phyloP scores from a whole-genome alignment of 2,797 vertebrate species.

The Phrynocephalus vlangalii region DNA sequence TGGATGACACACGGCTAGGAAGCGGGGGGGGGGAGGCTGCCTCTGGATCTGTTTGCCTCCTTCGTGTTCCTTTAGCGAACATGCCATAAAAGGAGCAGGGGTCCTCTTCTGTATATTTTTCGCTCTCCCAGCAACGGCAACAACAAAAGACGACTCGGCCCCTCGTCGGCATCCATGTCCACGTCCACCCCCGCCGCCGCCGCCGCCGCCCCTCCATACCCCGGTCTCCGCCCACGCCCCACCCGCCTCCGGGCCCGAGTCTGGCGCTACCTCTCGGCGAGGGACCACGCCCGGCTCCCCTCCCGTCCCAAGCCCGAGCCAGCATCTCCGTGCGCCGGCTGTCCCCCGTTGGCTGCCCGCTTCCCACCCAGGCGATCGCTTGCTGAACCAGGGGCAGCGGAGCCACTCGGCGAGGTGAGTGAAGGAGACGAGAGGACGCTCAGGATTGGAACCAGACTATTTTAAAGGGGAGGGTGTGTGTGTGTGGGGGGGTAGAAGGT shows the following conservation, averaged over 20 bases:
- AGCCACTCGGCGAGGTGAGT: neutral
- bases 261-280: neutral
- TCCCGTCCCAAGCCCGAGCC: neutral
- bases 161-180: no score
- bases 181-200: neutral
- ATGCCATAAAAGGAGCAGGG: no score
- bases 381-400: neutral
- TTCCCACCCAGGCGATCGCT: neutral
- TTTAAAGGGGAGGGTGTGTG: neutral
- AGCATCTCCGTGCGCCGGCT: no score
- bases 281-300: slow-evolving; percentile 2
- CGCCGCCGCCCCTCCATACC: neutral
- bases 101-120: neutral
- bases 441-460: neutral
- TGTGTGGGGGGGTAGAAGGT: no score
- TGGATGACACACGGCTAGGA: neutral
- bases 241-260: neutral
- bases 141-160: neutral
- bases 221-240: neutral
- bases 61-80: no score
- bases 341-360: no score
- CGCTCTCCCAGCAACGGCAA: slow-evolving; percentile 3
- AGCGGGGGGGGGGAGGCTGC: neutral
- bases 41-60: no score
- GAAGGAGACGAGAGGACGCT: neutral